Evolutionary conservation across 2,797 vertebrate genomes (phyloP), one percentile per base, ranked within the genome.

Genomic region (Protonibea diacanthus): DNA sequence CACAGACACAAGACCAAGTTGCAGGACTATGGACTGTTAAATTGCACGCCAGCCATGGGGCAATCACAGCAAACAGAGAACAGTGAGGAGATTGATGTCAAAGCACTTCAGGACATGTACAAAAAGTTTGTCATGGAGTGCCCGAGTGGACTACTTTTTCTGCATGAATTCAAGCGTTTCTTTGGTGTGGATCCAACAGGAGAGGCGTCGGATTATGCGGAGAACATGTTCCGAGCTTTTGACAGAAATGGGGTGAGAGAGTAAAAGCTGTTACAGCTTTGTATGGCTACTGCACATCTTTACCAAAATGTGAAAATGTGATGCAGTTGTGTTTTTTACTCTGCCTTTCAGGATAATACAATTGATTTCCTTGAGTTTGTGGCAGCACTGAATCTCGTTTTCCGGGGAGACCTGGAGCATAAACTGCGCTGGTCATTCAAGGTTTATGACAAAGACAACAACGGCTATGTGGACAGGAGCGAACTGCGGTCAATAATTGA

Each of bases 161-260:
- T 95, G 29, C 94, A 95, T 1, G 94, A 95, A 87, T 96, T 95
- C 77, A 96, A 95, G 73, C 90, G 88, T 13, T 95, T 96, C 85
- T 96, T 96, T 29, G 92, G 93, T 0, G 89, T 96, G 10, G 83
- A 93, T 14, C 75, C 90, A 1, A 91, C 91, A 3, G 94, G 93
- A 9, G 94, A 96, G 76, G 93, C 92, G 0, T 92, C 94, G 0
- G 94, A 96, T 1, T 95, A 94, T 27, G 93, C 92, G 0, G 94
- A 96, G 71, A 92, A 74, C 65, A 93, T 95, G 93, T 95, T 96
- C 74, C 89, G 92, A 57, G 94, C 91, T 1, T 95, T 95, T 82
- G 95, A 96, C 87, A 95, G 75, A 68, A 95, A 96, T n/a, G 93
- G 92, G 95, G 93, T 95, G 74, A 94, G 94, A 78, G 11, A 67